Evolutionary conservation across 1,140 invertebrate genomes (phyloP).

Genomic region (Ips typographus): DNA sequence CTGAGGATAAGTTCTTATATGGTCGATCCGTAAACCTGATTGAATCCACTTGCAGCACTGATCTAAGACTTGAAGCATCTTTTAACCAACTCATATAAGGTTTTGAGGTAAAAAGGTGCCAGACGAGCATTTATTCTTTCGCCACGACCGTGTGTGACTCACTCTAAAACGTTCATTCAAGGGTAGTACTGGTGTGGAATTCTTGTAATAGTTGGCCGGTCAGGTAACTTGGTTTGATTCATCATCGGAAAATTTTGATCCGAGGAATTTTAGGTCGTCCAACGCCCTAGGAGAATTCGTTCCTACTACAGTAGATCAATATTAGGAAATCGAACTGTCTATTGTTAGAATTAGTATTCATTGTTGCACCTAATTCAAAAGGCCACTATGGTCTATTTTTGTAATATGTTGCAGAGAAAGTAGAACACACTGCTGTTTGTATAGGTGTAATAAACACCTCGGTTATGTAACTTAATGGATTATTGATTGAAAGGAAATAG

Average conservation of each 20-base stretch:
- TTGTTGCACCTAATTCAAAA: slow-evolving; percentile 14
- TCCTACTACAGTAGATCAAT: neutral
- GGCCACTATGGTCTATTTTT: slow-evolving; percentile 11
- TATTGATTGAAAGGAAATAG: slow-evolving; percentile 10
- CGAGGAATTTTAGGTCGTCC: no score
- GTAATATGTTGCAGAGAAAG: slow-evolving; percentile 14
- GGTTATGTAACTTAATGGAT: slow-evolving; percentile 12
- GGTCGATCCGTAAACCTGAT: neutral
- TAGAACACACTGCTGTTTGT: slow-evolving; percentile 10
- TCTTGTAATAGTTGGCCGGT: no score
- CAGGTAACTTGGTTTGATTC: no score
- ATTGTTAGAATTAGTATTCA: slow-evolving; percentile 15
- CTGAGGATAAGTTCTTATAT: neutral
- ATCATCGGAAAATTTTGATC: no score
- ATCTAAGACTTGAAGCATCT: no score
- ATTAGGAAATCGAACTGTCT: slow-evolving; percentile 6
- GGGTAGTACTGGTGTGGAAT: no score
- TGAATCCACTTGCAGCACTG: neutral
- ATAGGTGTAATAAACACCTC: slow-evolving; percentile 16
- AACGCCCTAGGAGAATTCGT: no score
- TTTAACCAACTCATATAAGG: no score
- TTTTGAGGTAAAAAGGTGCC: no score
- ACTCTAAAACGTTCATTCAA: no score
- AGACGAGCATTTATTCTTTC: no score
- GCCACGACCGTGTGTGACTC: no score